A percentile compares a stretch with the other conserved stretches of the same genome.
Evolutionary conservation across 2,797 vertebrate species (phyloP).

Genomic region (Acanthopagrus latus): DNA sequence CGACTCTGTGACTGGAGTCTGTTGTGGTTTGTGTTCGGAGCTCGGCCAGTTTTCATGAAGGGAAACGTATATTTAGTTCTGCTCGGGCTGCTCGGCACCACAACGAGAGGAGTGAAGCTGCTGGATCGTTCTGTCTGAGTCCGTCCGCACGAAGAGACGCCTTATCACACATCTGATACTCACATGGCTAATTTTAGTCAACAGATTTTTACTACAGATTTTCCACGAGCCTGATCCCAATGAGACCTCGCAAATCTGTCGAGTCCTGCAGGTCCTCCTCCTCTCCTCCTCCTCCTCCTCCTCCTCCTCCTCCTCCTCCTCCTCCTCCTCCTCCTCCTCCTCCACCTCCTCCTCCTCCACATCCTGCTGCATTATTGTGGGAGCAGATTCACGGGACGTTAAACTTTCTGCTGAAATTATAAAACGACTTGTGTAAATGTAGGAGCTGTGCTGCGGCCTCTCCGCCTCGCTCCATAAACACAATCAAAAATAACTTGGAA

Average conservation of each 20-base stretch:
- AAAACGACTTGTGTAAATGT: conserved; percentile 18
- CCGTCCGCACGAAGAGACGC: conserved; percentile 50
- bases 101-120: conserved; percentile 36
- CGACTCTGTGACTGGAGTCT: conserved; percentile 1
- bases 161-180: conserved; percentile 70
- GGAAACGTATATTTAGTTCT: conserved; percentile 16
- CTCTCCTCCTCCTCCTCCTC: conserved; percentile 10
- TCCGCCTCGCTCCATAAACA: conserved; percentile 41
- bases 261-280: conserved; percentile 41
- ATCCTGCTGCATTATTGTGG: conserved; percentile 72
- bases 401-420: conserved; percentile 51
- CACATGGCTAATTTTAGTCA: conserved; percentile 67
- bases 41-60: conserved; percentile 7
- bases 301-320: no score
- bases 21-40: conserved; percentile 25
- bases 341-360: conserved; percentile 12
- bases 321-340: conserved; percentile 10
- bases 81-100: neutral
- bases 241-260: conserved; percentile 32
- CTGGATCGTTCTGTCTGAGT: conserved; percentile 38
- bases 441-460: conserved; percentile 1
- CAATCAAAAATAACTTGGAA: conserved; percentile 67
- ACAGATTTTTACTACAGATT: conserved; percentile 49
- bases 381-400: conserved; percentile 40
- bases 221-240: conserved; percentile 38